Evolutionary conservation across 2,888 invertebrate species (phyloP), one percentile per base, ranked within the genome.

Genomic region (Scaptomyza flava): DNA sequence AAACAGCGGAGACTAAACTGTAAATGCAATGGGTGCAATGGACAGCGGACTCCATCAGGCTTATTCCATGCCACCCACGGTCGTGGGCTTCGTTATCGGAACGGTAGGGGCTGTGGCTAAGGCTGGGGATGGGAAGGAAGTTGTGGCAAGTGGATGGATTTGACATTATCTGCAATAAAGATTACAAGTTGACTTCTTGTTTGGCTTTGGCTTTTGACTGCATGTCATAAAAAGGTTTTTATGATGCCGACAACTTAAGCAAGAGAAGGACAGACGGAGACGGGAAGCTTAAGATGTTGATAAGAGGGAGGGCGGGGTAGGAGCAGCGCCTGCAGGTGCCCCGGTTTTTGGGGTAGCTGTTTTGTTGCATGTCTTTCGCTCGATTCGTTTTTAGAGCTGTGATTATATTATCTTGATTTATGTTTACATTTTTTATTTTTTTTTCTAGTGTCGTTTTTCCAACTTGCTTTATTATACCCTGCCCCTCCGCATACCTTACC

Each of bases 161-260:
- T 84, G 83, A 87, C 87, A 81, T 78, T 84, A 87, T 84, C 83
- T 84, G 79, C 79, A 72, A 77, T 79, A 77, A 84, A 84, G 83
- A 84, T 84, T 79, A 84, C 83, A 79, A 84, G 81, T 84, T 77
- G 79, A 84, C 84, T 84, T 79, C 81, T 81, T 84, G 77, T 77
- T 81, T 79, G 81, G 65, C 61, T 73, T 54, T 73, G 63, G 43
- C 67, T 77, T 79, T 77, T 80, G 81, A 81, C 79, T 75, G 84
- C 81, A 76, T 76, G 85, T 84, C 83, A 81, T 81, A 87, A 84
- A 87, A 84, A 84, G 78, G 60, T 75, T 81, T 41, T 82, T 79
- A 75, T 67, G 79, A 71, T 69, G 79, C 69, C 79, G 66, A 68
- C 76, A 41, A 41, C 41, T 41, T 14, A 38, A n/a, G n/a, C n/a